Conservation (phyloP, 2,888 invertebrate species). For the Hipparchia sbordonii region DNA sequence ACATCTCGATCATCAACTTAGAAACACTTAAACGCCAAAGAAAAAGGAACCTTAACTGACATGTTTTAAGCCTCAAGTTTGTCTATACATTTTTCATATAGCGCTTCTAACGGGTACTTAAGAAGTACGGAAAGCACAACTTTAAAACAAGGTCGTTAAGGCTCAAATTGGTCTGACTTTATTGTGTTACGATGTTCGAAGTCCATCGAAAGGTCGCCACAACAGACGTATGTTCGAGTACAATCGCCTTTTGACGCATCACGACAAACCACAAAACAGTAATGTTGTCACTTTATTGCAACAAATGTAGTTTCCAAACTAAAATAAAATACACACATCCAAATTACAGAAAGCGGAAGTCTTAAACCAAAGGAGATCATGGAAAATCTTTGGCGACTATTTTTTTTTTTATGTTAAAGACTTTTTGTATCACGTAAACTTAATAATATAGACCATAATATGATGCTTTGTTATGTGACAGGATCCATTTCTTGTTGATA, state of each 20-base stretch:
- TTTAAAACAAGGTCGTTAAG: too few relatives aligned
- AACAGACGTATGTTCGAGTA: too few relatives aligned
- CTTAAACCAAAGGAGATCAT: conserved; percentile 21
- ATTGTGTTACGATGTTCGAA: too few relatives aligned
- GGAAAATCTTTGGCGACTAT: conserved; percentile 15
- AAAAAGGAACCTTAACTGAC: too few relatives aligned
- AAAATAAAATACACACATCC: conserved; percentile 6
- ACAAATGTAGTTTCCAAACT: conserved; percentile 13
- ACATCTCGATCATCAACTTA: too few relatives aligned
- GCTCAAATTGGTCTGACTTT: too few relatives aligned
- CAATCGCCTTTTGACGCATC: neutral
- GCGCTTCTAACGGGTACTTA: too few relatives aligned
- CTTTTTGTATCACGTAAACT: conserved; percentile 1
- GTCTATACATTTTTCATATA: too few relatives aligned
- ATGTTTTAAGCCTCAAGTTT: too few relatives aligned
- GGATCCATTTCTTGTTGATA: neutral
- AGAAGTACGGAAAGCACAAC: too few relatives aligned
- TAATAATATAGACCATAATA: neutral
- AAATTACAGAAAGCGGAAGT: neutral
- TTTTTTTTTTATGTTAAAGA: neutral
- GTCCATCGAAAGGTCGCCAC: too few relatives aligned
- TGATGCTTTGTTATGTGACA: neutral
- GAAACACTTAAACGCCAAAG: too few relatives aligned
- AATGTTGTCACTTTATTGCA: neutral
- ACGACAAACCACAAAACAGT: neutral